Conservation (phyloP, 2,888 invertebrate genomes). For the Dendrolimus houi region DNA sequence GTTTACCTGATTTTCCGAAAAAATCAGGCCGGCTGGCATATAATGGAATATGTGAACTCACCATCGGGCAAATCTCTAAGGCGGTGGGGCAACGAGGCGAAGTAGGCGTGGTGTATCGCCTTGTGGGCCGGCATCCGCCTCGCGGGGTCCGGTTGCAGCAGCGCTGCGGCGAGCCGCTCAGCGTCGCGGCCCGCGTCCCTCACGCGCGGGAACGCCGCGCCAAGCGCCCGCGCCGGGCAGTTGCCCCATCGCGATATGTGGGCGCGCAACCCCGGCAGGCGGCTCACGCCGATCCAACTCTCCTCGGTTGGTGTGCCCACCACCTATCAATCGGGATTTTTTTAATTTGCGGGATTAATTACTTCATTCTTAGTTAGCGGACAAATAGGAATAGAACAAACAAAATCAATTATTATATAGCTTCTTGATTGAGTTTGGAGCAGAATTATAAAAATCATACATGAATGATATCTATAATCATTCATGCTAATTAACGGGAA, state of each 20-base stretch:
- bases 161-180: slow-evolving; percentile 89
- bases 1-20: no score
- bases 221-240: slow-evolving; percentile 86
- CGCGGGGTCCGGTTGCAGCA: slow-evolving; percentile 91
- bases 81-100: slow-evolving; percentile 91
- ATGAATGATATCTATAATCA: no score
- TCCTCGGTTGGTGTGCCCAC: slow-evolving; percentile 97
- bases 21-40: no score
- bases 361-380: no score
- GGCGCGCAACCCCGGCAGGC: slow-evolving; percentile 89
- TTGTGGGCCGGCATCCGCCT: slow-evolving; percentile 90
- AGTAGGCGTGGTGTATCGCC: slow-evolving; percentile 93
- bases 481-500: no score
- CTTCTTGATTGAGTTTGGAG: no score
- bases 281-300: slow-evolving; percentile 93
- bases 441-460: no score
- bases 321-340: slow-evolving; percentile 54
- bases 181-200: slow-evolving; percentile 92
- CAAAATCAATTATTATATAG: no score
- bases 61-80: slow-evolving; percentile 95
- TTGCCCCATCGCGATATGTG: slow-evolving; percentile 78
- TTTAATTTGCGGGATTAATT: no score
- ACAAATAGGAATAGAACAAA: no score
- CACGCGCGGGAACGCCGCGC: slow-evolving; percentile 91
- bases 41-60: slow-evolving; percentile 56